Conservation (phyloP, 2,797 vertebrate species). For the Coilia nasus region DNA sequence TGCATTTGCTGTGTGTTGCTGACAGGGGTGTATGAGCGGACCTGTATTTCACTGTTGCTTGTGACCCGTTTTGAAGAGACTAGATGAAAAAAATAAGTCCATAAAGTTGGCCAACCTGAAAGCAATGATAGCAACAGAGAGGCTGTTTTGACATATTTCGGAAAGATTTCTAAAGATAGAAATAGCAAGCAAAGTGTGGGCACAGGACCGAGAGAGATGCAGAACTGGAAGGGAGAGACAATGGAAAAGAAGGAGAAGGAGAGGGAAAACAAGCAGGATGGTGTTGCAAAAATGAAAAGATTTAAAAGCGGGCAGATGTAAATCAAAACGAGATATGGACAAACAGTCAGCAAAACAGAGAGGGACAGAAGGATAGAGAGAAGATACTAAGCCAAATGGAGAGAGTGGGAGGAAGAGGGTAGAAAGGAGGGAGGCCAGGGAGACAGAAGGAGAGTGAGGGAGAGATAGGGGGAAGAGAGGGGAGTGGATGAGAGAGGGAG, state of each 20-base stretch:
- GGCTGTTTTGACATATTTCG: not conserved
- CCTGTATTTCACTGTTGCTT: not conserved
- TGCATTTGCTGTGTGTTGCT: not conserved
- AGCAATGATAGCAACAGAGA: not conserved
- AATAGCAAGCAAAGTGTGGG: not conserved
- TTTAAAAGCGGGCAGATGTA: no score
- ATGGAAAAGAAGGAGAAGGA: no score
- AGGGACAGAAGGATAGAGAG: no score
- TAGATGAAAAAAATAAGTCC: not conserved
- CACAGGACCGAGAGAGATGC: not conserved
- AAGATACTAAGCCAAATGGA: not conserved
- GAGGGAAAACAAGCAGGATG: no score
- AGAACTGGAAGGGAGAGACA: no score
- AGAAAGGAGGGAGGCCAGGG: no score
- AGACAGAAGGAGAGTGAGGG: not conserved
- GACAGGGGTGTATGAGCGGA: not conserved
- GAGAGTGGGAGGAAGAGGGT: not conserved
- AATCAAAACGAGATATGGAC: not conserved
- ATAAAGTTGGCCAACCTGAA: not conserved
- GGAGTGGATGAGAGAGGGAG: no score
- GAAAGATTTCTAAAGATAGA: not conserved
- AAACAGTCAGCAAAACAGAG: not conserved
- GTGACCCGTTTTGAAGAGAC: not conserved
- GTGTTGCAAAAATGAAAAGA: no score
- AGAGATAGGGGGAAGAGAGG: not conserved